Conservation (phyloP, 2,797 vertebrate genomes). For the Alca torda region DNA sequence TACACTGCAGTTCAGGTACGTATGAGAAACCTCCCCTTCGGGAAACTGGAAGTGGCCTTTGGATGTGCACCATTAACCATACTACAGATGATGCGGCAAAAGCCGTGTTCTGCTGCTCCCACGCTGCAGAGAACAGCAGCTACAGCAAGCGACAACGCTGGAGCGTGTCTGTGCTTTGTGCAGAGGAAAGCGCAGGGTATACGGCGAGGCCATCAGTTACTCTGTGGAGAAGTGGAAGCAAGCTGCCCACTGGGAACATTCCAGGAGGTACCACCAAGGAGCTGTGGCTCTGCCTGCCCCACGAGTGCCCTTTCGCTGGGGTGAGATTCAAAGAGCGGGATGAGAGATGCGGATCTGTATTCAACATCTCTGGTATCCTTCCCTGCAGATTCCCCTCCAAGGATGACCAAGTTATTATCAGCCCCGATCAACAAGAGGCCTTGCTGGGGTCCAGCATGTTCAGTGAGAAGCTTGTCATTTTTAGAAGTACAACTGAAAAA, state of each 20-base stretch:
- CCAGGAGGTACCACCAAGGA: neutral
- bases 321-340: accelerated
- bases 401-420: neutral
- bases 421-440: neutral
- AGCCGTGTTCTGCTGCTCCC: neutral
- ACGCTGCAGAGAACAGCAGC: neutral
- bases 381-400: neutral
- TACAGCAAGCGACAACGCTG: accelerated
- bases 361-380: neutral
- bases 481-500: neutral
- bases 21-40: neutral
- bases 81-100: neutral
- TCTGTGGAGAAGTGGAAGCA: neutral
- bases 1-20: neutral
- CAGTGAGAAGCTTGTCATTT: neutral
- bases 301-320: neutral
- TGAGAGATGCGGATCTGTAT: accelerated
- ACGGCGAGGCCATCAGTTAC: neutral
- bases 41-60: neutral
- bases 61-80: neutral
- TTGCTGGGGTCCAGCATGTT: accelerated
- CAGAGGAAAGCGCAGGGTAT: neutral
- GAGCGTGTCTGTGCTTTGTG: accelerated
- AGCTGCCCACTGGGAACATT: neutral
- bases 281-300: neutral